Evolutionary conservation across 2,888 invertebrate species (phyloP), one percentile per base, ranked within the genome.

Genomic region (Mesorhabditis sp.): DNA sequence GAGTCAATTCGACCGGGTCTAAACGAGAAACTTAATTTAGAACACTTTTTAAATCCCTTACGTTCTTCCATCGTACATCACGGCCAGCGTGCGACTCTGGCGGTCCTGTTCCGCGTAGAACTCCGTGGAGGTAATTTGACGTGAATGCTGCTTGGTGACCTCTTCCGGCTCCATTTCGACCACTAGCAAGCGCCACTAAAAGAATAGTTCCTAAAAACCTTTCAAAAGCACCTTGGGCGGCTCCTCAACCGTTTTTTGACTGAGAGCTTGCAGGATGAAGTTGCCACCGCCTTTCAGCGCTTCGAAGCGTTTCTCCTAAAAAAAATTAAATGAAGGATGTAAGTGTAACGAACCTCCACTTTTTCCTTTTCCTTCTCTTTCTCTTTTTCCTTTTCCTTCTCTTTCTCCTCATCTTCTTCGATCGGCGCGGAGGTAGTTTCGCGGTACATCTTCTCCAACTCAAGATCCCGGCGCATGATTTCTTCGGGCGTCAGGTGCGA

Each of bases 61-160:
- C 58, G 7, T n/a, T 13, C 58, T 50, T 50, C 58, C 58, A 50
- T 50, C 58, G 58, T 13, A 50, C 10, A 50, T 50, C 58, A 50
- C 58, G 10, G 58, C 7, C n/a, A 50, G 58, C 10, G 58, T 50
- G n/a, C 58, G 58, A 50, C 58, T 50, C n/a, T 50, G 58, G 58
- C 58, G 58, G n/a, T 50, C 58, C n/a, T 50, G 58, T 50, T 50
- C 58, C 58, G n/a, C 58, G n/a, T 13, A 50, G 58, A 50, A 50
- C n/a, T 50, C 58, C 58, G 7, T 28, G 28, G 28, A 28, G 28
- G 28, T 28, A 28, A 28, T 28, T 28, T 28, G 28, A 28, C 28
- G 28, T 28, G 28, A 1, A 28, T 28, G 28, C 28, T 28, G 28
- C 28, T 28, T 28, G 28, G 28, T 28, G 28, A 28, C 28, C 28